Conservation (phyloP, 2,888 invertebrate species). For the Trisateles emortualis region DNA sequence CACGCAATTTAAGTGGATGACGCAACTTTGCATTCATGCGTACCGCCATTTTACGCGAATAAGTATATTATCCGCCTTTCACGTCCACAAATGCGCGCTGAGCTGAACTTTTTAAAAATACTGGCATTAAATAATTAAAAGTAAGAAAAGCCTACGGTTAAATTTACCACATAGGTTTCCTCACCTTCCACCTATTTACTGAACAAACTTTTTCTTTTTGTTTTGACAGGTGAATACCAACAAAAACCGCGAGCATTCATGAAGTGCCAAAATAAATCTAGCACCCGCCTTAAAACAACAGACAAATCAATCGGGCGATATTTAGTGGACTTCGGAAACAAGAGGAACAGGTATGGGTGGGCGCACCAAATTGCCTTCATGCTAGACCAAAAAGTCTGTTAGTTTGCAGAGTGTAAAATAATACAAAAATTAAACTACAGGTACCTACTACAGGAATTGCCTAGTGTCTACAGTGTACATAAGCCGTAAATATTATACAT, state of each 20-base stretch:
- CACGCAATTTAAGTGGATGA: too few species aligned
- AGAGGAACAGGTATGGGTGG: too few species aligned
- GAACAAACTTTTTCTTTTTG: constrained; percentile 1
- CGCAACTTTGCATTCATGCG: too few species aligned
- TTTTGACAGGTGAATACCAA: not conserved
- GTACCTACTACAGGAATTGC: constrained; percentile 10
- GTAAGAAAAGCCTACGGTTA: too few species aligned
- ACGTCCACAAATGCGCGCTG: too few species aligned
- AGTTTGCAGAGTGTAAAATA: constrained; percentile 5
- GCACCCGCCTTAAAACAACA: not conserved
- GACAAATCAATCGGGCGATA: not conserved
- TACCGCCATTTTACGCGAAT: too few species aligned
- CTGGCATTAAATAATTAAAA: too few species aligned
- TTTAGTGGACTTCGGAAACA: not conserved
- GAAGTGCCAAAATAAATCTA: not conserved
- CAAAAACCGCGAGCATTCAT: not conserved
- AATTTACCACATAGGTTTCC: too few species aligned
- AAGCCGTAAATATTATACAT: constrained; percentile 53
- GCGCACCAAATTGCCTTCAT: too few species aligned
- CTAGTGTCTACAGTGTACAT: constrained; percentile 16
- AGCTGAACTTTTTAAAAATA: too few species aligned
- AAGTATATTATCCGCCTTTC: too few species aligned
- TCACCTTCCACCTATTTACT: too few species aligned
- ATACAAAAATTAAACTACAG: not conserved
- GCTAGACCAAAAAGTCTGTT: not conserved